A percentile compares a stretch with the other conserved stretches of the same genome.
These are phyloP conservation scores for Theristicus caerulescens DNA, from an alignment of 2,113 vertebrate species.

Conservation along the genomic window DNA sequence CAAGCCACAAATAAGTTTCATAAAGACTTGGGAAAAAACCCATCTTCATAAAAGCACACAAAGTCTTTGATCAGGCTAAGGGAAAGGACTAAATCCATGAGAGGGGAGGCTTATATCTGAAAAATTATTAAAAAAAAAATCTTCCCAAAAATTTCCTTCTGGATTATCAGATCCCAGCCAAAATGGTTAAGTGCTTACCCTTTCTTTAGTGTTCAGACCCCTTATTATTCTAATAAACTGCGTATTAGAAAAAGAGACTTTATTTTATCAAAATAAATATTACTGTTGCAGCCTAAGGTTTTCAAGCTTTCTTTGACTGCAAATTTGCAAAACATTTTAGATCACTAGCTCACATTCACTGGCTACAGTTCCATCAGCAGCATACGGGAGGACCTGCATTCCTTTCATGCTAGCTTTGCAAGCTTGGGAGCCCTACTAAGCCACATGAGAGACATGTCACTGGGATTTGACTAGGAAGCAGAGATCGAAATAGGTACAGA, in stretches of 20 bases:
- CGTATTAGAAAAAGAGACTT: neutral
- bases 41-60: neutral
- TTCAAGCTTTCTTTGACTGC: neutral
- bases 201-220: neutral
- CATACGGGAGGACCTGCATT: neutral
- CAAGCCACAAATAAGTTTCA: neutral
- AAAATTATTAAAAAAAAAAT: neutral
- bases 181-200: neutral
- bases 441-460: neutral
- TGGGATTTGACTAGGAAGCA: neutral
- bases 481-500: neutral
- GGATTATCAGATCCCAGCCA: neutral
- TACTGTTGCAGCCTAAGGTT: neutral
- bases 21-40: accelerated
- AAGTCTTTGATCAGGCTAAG: neutral
- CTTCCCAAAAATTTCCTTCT: neutral
- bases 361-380: neutral
- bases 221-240: neutral
- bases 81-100: neutral
- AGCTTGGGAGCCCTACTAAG: neutral
- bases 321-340: neutral
- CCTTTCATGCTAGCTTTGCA: neutral
- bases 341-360: neutral
- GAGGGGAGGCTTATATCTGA: neutral
- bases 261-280: neutral